Conservation (phyloP, 2,113 vertebrate genomes). For the Tachysurus fulvidraco region DNA sequence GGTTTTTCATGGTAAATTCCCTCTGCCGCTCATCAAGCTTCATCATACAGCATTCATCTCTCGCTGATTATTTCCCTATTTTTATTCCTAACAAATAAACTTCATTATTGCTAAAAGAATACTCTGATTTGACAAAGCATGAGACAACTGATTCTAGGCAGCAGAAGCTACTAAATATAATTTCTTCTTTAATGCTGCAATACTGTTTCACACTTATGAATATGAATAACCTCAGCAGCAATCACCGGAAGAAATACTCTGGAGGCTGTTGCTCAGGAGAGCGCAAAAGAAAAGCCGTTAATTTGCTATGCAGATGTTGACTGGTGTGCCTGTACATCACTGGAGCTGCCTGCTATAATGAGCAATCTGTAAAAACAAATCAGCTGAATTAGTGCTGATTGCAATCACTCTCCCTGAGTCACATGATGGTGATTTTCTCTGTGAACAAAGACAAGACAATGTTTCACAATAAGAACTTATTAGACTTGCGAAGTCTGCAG, state of each 20-base stretch:
- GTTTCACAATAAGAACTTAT: conserved; percentile 19
- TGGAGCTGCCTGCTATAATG: conserved; percentile 45
- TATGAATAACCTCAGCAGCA: conserved; percentile 26
- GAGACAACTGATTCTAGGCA: conserved; percentile 17
- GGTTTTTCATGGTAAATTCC: neutral
- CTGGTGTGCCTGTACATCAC: conserved; percentile 43
- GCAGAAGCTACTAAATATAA: conserved; percentile 13
- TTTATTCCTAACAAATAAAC: neutral
- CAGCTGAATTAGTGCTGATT: conserved; percentile 61
- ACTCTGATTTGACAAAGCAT: neutral
- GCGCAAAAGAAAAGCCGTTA: conserved; percentile 27
- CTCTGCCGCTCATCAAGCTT: neutral
- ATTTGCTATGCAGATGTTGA: conserved; percentile 58
- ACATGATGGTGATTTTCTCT: conserved; percentile 31
- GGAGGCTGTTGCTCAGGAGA: conserved; percentile 41
- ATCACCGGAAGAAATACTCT: conserved; percentile 47
- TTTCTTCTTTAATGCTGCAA: conserved; percentile 45
- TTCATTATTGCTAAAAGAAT: neutral
- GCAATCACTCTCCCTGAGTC: conserved; percentile 58
- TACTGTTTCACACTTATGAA: conserved; percentile 52
- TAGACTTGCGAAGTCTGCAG: neutral
- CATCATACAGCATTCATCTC: neutral
- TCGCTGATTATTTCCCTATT: neutral
- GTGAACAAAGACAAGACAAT: conserved; percentile 20
- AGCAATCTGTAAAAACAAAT: conserved; percentile 57